Evolutionary conservation across 2,888 invertebrate species (phyloP), one percentile per base, ranked within the genome.

Genomic region (Melanophora roralis): DNA sequence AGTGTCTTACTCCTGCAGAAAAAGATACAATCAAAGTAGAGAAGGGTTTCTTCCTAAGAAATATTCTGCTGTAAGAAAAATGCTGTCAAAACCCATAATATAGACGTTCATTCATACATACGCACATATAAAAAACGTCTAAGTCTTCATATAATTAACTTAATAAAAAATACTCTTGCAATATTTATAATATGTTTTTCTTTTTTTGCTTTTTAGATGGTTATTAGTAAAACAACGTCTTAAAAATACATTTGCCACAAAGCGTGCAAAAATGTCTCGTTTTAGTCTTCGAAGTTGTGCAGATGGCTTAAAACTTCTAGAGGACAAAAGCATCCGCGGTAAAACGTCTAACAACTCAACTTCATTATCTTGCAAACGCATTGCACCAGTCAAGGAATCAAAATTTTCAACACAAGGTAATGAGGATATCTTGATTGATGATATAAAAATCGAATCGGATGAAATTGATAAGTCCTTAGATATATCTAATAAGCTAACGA

Each of bases 281-380:
- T 86, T 88, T 84, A 85, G 86, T 77, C 84, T 88, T 73, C 87
- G 87, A 8, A 84, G 83, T 73, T 81, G 78, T 57, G 73, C 87
- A 81, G 87, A 83, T 83, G 85, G 84, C 23, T 86, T 86, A 65
- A 87, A 86, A 83, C 81, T 84, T 71, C 84, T 84, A 62, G 87
- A 86, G 78, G 85, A 87, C 45, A 75, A 80, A 67, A 67, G 64
- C 47, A 82, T 76, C 60, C 67, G 78, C 11, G 57, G 75, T 9
- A 79, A 86, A 81, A 76, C 84, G 62, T 40, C 74, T 19, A 77
- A 59, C n/a, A n/a, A n/a, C 45, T 64, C 82, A 9, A 69, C 57
- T 14, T 81, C 81, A 69, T 68, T 72, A 67, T 34, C 78, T 12
- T 40, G 68, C 21, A 83, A 83, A 60, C 72, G 77, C 1, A 78